phyloP scores from a whole-genome alignment of 2,888 invertebrate genomes.

The Drosophila nigricruria region DNA sequence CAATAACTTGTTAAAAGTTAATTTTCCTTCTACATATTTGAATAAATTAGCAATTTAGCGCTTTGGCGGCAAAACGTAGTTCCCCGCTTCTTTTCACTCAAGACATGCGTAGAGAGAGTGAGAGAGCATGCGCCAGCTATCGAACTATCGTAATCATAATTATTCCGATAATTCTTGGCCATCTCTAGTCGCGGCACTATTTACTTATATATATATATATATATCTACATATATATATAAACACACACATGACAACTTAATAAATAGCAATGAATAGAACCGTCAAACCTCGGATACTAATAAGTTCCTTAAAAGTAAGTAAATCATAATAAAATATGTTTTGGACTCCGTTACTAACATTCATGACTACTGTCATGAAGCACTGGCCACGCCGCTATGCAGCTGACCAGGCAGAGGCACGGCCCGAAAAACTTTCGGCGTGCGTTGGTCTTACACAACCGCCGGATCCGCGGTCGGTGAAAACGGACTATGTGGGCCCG shows the following conservation, averaged over 20 bases:
- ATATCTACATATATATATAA: slow-evolving; percentile 6
- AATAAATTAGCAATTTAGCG: not conserved
- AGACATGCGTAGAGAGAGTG: slow-evolving; percentile 1
- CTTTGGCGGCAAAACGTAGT: slow-evolving; percentile 17
- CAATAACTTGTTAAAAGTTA: too few species aligned
- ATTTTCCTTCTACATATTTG: too few species aligned
- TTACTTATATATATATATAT: slow-evolving; percentile 23
- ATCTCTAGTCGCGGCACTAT: slow-evolving; percentile 17
- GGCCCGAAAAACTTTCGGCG: slow-evolving; percentile 40
- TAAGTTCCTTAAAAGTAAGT: slow-evolving; percentile 41
- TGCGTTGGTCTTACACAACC: slow-evolving; percentile 64
- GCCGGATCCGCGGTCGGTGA: slow-evolving; percentile 77
- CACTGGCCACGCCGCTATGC: slow-evolving; percentile 38
- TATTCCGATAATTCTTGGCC: slow-evolving; percentile 22
- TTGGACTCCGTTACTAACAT: not conserved
- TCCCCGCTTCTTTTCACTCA: slow-evolving; percentile 9
- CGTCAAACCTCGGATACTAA: slow-evolving; percentile 29
- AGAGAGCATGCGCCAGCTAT: not conserved
- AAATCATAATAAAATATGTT: not conserved
- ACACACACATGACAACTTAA: slow-evolving; percentile 42
- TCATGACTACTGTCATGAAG: slow-evolving; percentile 10
- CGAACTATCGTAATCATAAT: slow-evolving; percentile 23
- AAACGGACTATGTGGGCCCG: slow-evolving; percentile 86
- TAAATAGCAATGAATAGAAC: slow-evolving; percentile 43
- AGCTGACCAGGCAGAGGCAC: slow-evolving; percentile 30